Evolutionary conservation across 2,888 invertebrate genomes (phyloP).

Genomic region (Rhogogaster chlorosoma): DNA sequence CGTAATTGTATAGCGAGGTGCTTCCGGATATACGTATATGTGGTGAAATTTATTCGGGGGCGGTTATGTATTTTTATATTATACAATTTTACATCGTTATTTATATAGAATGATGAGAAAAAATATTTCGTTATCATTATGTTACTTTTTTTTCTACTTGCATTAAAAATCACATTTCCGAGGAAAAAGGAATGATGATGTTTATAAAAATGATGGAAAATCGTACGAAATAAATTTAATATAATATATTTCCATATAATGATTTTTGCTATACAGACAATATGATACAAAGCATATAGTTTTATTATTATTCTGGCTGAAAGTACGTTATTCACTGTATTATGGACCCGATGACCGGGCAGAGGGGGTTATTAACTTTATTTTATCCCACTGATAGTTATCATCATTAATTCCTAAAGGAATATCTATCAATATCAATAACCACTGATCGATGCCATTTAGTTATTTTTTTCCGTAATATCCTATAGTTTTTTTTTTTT

Average conservation of each 20-base stretch:
- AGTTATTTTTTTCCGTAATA: neutral
- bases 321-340: slow-evolving; percentile 45
- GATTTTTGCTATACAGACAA: slow-evolving; percentile 78
- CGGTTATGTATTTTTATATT: neutral
- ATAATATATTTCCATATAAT: slow-evolving; percentile 78
- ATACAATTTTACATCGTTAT: neutral
- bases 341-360: neutral
- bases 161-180: neutral
- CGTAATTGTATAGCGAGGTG: slow-evolving; percentile 67
- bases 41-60: neutral
- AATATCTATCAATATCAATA: slow-evolving; percentile 10
- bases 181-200: neutral
- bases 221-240: slow-evolving; percentile 72
- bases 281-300: slow-evolving; percentile 76
- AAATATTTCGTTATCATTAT: neutral
- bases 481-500: neutral
- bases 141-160: neutral
- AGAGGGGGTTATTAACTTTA: neutral
- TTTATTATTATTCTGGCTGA: slow-evolving; percentile 64
- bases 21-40: slow-evolving; percentile 68
- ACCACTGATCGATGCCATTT: slow-evolving; percentile 1
- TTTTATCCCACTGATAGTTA: neutral
- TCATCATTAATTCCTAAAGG: neutral
- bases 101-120: neutral
- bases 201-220: neutral